A percentile compares a stretch with the other conserved stretches of the same genome.
phyloP scores from a whole-genome alignment of 2,797 vertebrate species.

The Momotus momota region DNA sequence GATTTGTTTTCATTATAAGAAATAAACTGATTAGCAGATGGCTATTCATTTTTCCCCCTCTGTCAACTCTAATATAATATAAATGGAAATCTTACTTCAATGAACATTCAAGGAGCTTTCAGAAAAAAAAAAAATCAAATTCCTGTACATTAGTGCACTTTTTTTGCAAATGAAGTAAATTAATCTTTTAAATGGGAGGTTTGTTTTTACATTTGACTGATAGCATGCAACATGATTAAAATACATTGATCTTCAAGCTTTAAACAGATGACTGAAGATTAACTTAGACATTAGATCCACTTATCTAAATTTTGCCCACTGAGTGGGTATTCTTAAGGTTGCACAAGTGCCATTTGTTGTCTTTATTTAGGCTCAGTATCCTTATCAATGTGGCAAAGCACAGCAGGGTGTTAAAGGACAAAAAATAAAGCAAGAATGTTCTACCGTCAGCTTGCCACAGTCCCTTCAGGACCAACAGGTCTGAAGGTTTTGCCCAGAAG shows the following conservation, averaged over 20 bases:
- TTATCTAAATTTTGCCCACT: not conserved
- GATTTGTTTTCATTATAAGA: conserved; percentile 65
- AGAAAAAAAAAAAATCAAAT: conserved; percentile 9
- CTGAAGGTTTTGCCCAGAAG: not conserved
- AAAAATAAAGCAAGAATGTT: not conserved
- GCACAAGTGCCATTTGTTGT: not conserved
- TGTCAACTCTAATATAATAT: conserved; percentile 45
- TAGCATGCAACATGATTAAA: conserved; percentile 18
- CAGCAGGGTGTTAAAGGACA: not conserved
- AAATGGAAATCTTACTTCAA: conserved; percentile 65
- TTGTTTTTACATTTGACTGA: conserved; percentile 12
- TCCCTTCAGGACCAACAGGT: not conserved
- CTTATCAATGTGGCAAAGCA: not conserved
- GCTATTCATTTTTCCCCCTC: conserved; percentile 39
- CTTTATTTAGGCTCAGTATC: not conserved
- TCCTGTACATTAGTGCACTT: not conserved
- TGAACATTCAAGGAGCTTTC: not conserved
- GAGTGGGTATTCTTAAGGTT: not conserved
- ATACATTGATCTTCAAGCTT: conserved; percentile 39
- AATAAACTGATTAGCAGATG: conserved; percentile 70
- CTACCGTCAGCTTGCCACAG: not conserved
- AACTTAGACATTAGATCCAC: not conserved
- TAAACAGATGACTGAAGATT: conserved; percentile 35
- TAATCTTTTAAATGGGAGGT: conserved; percentile 4
- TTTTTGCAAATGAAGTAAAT: conserved; percentile 40